Percentiles rank a stretch among this genome's conserved stretches.
These are phyloP conservation scores for Drosophila parabipectinata DNA, from an alignment of 1,140 invertebrate genomes.

Conservation along the genomic window DNA sequence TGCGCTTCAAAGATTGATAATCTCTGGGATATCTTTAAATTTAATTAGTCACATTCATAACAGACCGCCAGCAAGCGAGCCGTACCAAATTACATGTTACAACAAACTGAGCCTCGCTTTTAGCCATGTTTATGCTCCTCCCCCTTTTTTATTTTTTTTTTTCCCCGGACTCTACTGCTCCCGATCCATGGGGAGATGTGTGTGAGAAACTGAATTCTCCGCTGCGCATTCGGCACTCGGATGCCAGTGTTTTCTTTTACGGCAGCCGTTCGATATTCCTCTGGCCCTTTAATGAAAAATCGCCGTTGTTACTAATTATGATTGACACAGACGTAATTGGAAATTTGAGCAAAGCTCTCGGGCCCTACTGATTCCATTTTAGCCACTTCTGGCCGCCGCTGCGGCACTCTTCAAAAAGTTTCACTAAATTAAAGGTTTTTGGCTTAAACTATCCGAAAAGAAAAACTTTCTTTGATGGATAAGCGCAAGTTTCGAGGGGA, in stretches of 20 bases:
- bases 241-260: slow-evolving; percentile 13
- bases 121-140: slow-evolving; percentile 55
- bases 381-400: slow-evolving; percentile 27
- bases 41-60: slow-evolving; percentile 84
- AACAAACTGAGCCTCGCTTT: slow-evolving; percentile 71
- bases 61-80: slow-evolving; percentile 75
- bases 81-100: slow-evolving; percentile 78
- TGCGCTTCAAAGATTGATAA: slow-evolving; percentile 82
- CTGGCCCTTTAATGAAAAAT: slow-evolving; percentile 78
- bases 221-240: neutral
- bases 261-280: slow-evolving; percentile 49
- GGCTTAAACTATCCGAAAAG: slow-evolving; percentile 61
- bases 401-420: slow-evolving; percentile 79
- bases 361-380: slow-evolving; percentile 48
- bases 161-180: slow-evolving; percentile 30
- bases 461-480: slow-evolving; percentile 79
- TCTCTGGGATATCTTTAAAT: slow-evolving; percentile 83
- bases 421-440: slow-evolving; percentile 80
- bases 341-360: slow-evolving; percentile 78
- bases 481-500: slow-evolving; percentile 57
- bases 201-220: slow-evolving; percentile 71
- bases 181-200: slow-evolving; percentile 63
- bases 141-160: slow-evolving; percentile 14
- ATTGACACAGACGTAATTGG: slow-evolving; percentile 84
- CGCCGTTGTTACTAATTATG: slow-evolving; percentile 84